Evolutionary conservation across 2,797 vertebrate genomes (phyloP), one percentile per base, ranked within the genome.

Genomic region (Falco naumanni): DNA sequence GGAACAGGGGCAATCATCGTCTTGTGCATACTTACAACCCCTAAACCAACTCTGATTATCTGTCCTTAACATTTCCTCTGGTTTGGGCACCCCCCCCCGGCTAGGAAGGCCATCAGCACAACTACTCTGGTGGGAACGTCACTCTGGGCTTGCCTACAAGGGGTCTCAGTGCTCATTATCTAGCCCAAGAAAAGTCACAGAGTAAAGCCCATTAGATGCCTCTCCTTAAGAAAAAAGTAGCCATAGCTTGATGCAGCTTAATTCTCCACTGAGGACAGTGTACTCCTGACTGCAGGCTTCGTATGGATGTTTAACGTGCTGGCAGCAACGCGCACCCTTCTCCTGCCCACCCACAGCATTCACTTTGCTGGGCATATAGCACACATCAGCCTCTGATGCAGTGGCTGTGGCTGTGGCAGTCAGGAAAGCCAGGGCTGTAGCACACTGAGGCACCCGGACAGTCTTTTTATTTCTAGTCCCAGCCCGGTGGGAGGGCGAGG

Each of bases 371-470:
- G 69, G 26, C 57, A 37, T 5, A 31, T 0, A 53, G 69, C 64
- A 37, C 20, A 16, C 18, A 5, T 8, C 50, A 33, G 48, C 3
- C 37, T 51, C 43, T 11, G 50, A 29, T 0, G 5, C 61, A 87
- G 60, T 0, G 3, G 48, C 45, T 37, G 16, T 11, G 39, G 83
- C 61, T 68, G 60, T 2, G 0, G 39, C 43, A 34, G 25, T 33
- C 10, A n/a, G 84, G 57, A 65, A 53, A 68, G 17, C 68, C 54
- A 22, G 26, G 41, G 29, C 63, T 41, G 45, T 11, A 39, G 41
- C 68, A 70, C 43, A 20, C 4, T 0, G 1, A 41, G 66, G 48
- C 41, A 14, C 47, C 3, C 1, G 15, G n/a, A 37, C 6, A 17
- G 17, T 1, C 34, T 37, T 71, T 71, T 72, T 18, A 19, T 16